Evolutionary conservation across 2,797 vertebrate species (phyloP).

Genomic region (Kryptopterus vitreolus): DNA sequence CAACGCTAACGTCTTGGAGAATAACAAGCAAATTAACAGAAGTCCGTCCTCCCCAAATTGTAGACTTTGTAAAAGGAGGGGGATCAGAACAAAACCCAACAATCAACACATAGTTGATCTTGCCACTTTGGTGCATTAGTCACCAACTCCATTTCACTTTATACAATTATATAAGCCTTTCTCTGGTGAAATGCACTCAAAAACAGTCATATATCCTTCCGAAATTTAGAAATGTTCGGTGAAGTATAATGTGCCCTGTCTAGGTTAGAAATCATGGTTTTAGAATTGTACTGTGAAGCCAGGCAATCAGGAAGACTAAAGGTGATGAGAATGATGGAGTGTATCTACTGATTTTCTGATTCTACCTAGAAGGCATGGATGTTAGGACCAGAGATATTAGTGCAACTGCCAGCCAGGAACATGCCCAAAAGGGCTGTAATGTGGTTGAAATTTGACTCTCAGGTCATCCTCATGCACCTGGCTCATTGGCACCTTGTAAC

Average conservation of each 20-base stretch:
- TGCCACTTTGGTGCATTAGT: neutral
- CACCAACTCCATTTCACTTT: neutral
- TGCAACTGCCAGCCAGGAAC: neutral
- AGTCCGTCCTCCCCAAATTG: no score
- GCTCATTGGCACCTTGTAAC: neutral
- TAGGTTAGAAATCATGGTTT: neutral
- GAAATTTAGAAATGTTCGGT: no score
- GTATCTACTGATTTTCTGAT: no score
- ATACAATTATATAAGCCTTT: neutral
- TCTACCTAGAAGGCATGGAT: neutral
- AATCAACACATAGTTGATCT: neutral
- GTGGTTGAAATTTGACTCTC: neutral
- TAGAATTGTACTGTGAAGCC: neutral
- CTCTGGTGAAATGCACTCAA: neutral
- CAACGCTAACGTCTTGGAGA: no score
- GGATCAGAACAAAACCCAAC: neutral
- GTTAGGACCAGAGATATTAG: neutral
- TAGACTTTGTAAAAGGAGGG: neutral
- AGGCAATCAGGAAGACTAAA: neutral
- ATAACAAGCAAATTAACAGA: no score
- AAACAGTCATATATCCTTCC: neutral
- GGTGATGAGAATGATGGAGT: no score
- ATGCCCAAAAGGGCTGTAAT: neutral
- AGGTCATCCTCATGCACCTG: neutral
- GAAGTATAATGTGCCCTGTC: neutral